Evolutionary conservation across 2,113 vertebrate species (phyloP).

Genomic region (Rousettus leschenaultii): DNA sequence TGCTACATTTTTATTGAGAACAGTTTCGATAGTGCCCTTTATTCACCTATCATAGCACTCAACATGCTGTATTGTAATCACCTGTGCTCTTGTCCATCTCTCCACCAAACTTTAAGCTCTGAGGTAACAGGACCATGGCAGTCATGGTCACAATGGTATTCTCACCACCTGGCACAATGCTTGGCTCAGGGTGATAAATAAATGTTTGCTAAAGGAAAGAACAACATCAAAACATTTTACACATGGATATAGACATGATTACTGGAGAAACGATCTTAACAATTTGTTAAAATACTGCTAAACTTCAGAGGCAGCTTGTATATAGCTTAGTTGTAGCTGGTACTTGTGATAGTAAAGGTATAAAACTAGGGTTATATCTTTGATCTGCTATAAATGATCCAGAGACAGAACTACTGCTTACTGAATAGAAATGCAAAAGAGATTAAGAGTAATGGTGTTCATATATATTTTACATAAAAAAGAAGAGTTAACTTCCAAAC

Average conservation of each 20-base stretch:
- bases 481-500: not conserved
- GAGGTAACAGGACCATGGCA: not conserved
- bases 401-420: not conserved
- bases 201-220: not conserved
- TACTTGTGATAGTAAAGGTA: not conserved
- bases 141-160: not conserved
- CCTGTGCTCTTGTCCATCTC: conserved; percentile 1
- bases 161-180: not conserved
- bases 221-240: not conserved
- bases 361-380: conserved; percentile 17
- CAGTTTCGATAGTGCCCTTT: conserved; percentile 36
- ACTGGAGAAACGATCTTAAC: not conserved
- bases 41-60: conserved; percentile 54
- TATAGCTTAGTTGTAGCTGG: not conserved
- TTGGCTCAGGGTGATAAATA: not conserved
- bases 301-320: not conserved
- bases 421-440: conserved; percentile 14
- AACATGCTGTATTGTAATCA: conserved; percentile 39
- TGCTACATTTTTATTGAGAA: conserved; percentile 52
- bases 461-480: not conserved
- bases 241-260: not conserved
- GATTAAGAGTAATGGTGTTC: conserved; percentile 2
- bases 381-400: not conserved
- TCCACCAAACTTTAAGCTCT: not conserved
- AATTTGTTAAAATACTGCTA: not conserved